A percentile compares a stretch with the other conserved stretches of the same genome.
Conservation (phyloP, 2,113 vertebrate genomes). For the Myotis davidii region DNA sequence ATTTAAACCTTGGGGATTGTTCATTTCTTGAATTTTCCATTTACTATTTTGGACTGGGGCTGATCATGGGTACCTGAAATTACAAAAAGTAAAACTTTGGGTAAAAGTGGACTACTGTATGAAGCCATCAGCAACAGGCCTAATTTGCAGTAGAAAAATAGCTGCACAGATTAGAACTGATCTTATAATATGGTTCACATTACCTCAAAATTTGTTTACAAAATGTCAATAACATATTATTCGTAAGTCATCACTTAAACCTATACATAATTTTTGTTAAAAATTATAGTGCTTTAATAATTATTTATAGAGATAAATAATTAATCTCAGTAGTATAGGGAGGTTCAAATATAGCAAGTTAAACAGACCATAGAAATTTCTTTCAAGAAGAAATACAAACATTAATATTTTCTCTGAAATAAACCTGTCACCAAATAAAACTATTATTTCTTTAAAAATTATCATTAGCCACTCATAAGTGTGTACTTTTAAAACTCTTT, state of each 20-base stretch:
- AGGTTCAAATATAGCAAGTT: neutral
- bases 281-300: neutral
- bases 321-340: neutral
- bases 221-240: neutral
- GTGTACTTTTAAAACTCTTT: neutral
- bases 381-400: neutral
- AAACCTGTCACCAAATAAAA: neutral
- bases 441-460: neutral
- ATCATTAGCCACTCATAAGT: neutral
- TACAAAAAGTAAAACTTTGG: neutral
- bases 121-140: constrained; percentile 89
- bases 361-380: neutral
- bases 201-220: neutral
- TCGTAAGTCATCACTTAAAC: neutral
- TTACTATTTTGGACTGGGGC: neutral
- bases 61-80: neutral
- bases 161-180: constrained; percentile 93
- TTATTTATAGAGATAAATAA: neutral
- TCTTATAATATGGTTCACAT: constrained; percentile 83
- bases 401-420: neutral
- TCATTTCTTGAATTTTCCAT: neutral
- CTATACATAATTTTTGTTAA: neutral
- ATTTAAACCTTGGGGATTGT: neutral
- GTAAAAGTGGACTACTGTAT: neutral
- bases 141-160: constrained; percentile 94